These are phyloP conservation scores for Trichogramma pretiosum DNA, from an alignment of 1,140 invertebrate genomes.

Conservation along the genomic window DNA sequence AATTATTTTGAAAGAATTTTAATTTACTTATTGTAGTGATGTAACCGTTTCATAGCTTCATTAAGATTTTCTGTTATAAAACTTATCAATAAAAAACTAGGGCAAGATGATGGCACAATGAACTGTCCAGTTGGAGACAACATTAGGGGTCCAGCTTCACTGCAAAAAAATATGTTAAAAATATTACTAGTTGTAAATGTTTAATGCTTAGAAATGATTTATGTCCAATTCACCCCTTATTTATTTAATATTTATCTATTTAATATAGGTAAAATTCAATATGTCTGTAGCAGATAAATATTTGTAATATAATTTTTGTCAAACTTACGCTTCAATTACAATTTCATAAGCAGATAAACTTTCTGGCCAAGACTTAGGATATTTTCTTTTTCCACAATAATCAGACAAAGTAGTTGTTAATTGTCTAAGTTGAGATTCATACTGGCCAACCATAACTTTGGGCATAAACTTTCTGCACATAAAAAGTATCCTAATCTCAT, in stretches of 20 bases:
- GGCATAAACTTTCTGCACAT: slow-evolving; percentile 79
- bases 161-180: slow-evolving; percentile 36
- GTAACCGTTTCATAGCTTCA: slow-evolving; percentile 59
- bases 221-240: no score
- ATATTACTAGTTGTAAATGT: background rate
- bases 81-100: slow-evolving; percentile 70
- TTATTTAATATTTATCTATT: slow-evolving; percentile 2
- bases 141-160: slow-evolving; percentile 84
- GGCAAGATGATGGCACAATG: slow-evolving; percentile 82
- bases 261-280: slow-evolving; percentile 9
- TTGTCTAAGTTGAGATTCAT: slow-evolving; percentile 71
- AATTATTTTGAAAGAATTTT: background rate
- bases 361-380: slow-evolving; percentile 63
- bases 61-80: slow-evolving; percentile 73
- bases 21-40: slow-evolving; percentile 66
- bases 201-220: background rate
- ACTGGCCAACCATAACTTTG: slow-evolving; percentile 71
- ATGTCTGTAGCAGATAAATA: background rate
- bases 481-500: slow-evolving; percentile 41
- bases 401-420: slow-evolving; percentile 76
- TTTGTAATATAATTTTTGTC: slow-evolving; percentile 1
- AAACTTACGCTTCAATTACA: slow-evolving; percentile 80
- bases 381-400: slow-evolving; percentile 59
- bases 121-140: slow-evolving; percentile 88
- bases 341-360: slow-evolving; percentile 67